Percentiles rank a stretch among this genome's conserved stretches.
Conservation (phyloP, 2,888 invertebrate species). For the Cabera pusaria region DNA sequence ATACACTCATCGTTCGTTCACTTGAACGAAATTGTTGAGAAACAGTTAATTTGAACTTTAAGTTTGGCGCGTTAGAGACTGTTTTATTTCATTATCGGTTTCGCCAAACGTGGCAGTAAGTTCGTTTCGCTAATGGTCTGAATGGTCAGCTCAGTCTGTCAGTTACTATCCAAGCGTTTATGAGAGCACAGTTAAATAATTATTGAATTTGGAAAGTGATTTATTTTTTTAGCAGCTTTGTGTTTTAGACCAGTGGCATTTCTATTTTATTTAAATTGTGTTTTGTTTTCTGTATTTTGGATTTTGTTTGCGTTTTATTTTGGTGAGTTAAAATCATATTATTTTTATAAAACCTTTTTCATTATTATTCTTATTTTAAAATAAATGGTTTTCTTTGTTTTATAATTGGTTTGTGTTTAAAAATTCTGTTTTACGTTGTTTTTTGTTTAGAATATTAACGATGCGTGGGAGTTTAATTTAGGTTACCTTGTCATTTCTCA, state of each 20-base stretch:
- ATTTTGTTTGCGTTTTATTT: constrained; percentile 8
- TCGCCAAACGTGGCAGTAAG: constrained; percentile 32
- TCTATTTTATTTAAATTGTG: background rate
- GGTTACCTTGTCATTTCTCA: constrained; percentile 7
- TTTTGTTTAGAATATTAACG: too few species aligned
- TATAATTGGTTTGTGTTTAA: constrained; percentile 3
- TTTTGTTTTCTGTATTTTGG: constrained; percentile 9
- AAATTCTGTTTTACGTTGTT: too few species aligned
- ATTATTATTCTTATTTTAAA: constrained; percentile 4
- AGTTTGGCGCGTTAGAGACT: constrained; percentile 26
- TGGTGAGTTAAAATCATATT: too few species aligned
- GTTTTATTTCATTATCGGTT: constrained; percentile 19
- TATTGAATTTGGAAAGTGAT: constrained; percentile 4
- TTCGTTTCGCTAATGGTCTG: constrained; percentile 47
- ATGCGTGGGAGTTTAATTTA: constrained; percentile 16
- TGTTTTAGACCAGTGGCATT: constrained; percentile 11
- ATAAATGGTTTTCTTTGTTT: background rate
- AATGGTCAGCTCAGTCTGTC: too few species aligned
- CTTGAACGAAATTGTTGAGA: constrained; percentile 44
- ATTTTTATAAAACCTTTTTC: too few species aligned
- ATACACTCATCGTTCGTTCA: constrained; percentile 20
- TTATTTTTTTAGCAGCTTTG: constrained; percentile 1
- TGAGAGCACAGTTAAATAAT: constrained; percentile 35
- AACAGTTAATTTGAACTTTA: constrained; percentile 30
- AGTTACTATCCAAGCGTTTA: constrained; percentile 38